Conservation (phyloP, 35 echinoderm and acorn worm genomes). For the Anneissia japonica region DNA sequence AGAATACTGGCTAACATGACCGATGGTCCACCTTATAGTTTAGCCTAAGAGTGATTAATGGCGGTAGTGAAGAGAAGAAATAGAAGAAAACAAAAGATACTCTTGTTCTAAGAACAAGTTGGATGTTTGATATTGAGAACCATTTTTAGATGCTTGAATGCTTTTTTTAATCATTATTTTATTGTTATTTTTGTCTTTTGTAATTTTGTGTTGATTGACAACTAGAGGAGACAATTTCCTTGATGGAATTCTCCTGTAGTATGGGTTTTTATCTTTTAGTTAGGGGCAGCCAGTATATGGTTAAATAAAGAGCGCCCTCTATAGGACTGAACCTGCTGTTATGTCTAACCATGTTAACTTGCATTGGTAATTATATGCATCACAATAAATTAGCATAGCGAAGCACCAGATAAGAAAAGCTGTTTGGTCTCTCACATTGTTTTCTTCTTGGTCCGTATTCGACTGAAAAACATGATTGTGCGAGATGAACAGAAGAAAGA, state of each 20-base stretch:
- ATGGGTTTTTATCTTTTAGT: slow-evolving; percentile 2
- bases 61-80: background rate
- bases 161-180: background rate
- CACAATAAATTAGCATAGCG: background rate
- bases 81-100: background rate
- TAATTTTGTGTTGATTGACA: background rate
- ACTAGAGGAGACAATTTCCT: background rate
- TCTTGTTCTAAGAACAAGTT: background rate
- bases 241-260: background rate
- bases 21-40: background rate
- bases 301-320: background rate
- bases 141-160: background rate
- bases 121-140: background rate
- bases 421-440: background rate
- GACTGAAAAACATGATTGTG: background rate
- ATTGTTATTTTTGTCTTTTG: background rate
- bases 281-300: background rate
- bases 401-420: background rate
- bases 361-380: background rate
- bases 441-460: background rate
- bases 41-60: background rate
- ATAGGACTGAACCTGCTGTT: slow-evolving; percentile 1
- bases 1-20: background rate
- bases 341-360: background rate
- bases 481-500: background rate